A percentile compares a stretch with the other conserved stretches of the same genome.
These are phyloP conservation scores for Holacanthella duospinosa DNA, from an alignment of 2,888 invertebrate genomes.

Conservation along the genomic window DNA sequence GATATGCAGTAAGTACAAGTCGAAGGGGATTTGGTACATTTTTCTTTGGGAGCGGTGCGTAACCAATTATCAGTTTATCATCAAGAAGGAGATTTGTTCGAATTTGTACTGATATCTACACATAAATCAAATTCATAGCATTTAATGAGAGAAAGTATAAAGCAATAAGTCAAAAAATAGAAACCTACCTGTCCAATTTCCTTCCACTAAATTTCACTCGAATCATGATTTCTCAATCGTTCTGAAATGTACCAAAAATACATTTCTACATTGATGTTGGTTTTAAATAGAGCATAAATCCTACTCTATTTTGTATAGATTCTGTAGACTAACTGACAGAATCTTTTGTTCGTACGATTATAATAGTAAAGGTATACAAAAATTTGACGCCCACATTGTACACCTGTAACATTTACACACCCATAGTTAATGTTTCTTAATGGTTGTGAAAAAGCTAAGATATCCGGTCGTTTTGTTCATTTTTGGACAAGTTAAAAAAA, in stretches of 20 bases:
- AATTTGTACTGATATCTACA: slow-evolving; percentile 55
- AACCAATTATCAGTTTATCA: slow-evolving; percentile 64
- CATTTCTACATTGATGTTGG: slow-evolving; percentile 62
- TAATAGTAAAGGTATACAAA: slow-evolving; percentile 53
- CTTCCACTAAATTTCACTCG: slow-evolving; percentile 47
- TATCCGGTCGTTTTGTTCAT: too few relatives aligned
- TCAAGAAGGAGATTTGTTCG: slow-evolving; percentile 57
- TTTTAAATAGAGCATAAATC: slow-evolving; percentile 56
- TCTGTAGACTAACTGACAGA: slow-evolving; percentile 51
- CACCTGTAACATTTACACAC: slow-evolving; percentile 43
- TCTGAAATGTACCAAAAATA: slow-evolving; percentile 76
- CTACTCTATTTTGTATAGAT: slow-evolving; percentile 46
- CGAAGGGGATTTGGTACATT: slow-evolving; percentile 63
- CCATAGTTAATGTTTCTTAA: not conserved
- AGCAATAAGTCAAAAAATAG: not conserved
- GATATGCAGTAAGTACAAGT: slow-evolving; percentile 62
- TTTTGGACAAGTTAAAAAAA: too few relatives aligned
- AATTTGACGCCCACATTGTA: slow-evolving; percentile 82
- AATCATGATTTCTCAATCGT: slow-evolving; percentile 46
- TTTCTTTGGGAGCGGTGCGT: slow-evolving; percentile 55
- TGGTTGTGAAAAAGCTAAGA: too few relatives aligned
- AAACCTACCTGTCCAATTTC: slow-evolving; percentile 44
- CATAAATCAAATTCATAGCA: slow-evolving; percentile 1
- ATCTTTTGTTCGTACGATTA: slow-evolving; percentile 57
- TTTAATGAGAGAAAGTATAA: not conserved